A percentile compares a stretch with the other conserved stretches of the same genome.
These are phyloP conservation scores for Ganaspis sp. DNA, from an alignment of 1,140 invertebrate genomes.

Conservation along the genomic window DNA sequence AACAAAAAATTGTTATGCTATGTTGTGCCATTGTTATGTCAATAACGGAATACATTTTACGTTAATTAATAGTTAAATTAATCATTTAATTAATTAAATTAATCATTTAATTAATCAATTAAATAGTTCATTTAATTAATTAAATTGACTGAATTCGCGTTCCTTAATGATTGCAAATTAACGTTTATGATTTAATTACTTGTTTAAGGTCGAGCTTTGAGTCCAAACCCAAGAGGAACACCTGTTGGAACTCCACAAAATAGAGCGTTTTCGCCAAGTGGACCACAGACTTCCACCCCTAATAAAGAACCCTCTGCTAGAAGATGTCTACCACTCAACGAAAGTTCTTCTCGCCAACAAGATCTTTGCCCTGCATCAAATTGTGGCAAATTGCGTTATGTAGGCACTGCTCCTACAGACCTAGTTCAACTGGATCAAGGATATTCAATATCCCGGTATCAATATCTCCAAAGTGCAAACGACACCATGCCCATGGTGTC, in stretches of 20 bases:
- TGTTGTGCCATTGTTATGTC: too few species aligned
- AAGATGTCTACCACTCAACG: slow-evolving; percentile 69
- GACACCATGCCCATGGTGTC: slow-evolving; percentile 70
- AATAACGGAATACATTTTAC: too few species aligned
- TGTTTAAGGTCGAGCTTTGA: slow-evolving; percentile 52
- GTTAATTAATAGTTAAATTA: too few species aligned
- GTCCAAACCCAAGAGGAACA: slow-evolving; percentile 42
- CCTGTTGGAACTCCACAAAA: slow-evolving; percentile 66
- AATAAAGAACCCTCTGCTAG: slow-evolving; percentile 73
- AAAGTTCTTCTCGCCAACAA: slow-evolving; percentile 60
- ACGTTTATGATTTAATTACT: not conserved
- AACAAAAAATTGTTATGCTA: too few species aligned
- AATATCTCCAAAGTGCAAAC: slow-evolving; percentile 58
- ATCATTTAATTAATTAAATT: too few species aligned
- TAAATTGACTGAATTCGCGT: too few species aligned
- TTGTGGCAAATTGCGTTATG: slow-evolving; percentile 66
- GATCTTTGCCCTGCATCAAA: slow-evolving; percentile 63
- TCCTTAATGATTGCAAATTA: too few species aligned
- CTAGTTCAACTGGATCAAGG: slow-evolving; percentile 51
- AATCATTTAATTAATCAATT: too few species aligned
- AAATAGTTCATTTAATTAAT: too few species aligned
- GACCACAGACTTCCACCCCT: slow-evolving; percentile 70
- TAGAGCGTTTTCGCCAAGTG: slow-evolving; percentile 56
- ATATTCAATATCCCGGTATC: slow-evolving; percentile 61
- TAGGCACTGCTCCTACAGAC: slow-evolving; percentile 59